Evolutionary conservation across 2,888 invertebrate genomes (phyloP).

Genomic region (Callinectes sapidus): DNA sequence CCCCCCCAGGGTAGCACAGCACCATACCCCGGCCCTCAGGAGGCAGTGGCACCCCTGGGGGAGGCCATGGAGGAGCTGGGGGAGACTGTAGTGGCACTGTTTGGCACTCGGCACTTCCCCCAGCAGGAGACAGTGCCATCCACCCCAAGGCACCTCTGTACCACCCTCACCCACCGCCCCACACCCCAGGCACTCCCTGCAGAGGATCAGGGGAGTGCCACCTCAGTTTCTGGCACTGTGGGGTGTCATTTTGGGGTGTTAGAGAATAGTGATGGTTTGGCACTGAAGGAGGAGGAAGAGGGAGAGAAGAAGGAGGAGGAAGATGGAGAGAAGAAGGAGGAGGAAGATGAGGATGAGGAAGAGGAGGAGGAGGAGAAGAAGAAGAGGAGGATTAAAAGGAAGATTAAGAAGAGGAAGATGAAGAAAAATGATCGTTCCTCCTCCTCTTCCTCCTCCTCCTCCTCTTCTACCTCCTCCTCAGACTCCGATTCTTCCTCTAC

Average conservation of each 20-base stretch:
- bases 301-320: neutral
- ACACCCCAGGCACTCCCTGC: neutral
- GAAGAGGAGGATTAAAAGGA: neutral
- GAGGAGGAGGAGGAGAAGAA: neutral
- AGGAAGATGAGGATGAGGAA: neutral
- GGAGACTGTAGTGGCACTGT: conserved; percentile 33
- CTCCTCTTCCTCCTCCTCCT: neutral
- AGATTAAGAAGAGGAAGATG: conserved; percentile 40
- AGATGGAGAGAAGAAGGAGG: neutral
- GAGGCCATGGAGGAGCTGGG: conserved; percentile 31
- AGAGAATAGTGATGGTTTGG: too few relatives aligned
- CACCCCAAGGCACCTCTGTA: neutral
- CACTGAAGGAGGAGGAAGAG: neutral
- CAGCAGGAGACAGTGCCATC: conserved; percentile 11
- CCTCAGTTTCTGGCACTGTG: neutral
- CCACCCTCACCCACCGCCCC: neutral
- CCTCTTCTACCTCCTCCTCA: neutral
- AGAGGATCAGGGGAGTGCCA: neutral
- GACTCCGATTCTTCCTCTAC: neutral
- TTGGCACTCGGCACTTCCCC: neutral
- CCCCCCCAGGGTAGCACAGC: neutral
- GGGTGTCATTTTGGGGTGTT: neutral
- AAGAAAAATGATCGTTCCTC: neutral
- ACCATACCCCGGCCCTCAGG: neutral
- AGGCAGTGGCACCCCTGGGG: neutral